Base-by-base conservation (phyloP, 2,797 vertebrate species). In the Acomys russatus region DNA sequence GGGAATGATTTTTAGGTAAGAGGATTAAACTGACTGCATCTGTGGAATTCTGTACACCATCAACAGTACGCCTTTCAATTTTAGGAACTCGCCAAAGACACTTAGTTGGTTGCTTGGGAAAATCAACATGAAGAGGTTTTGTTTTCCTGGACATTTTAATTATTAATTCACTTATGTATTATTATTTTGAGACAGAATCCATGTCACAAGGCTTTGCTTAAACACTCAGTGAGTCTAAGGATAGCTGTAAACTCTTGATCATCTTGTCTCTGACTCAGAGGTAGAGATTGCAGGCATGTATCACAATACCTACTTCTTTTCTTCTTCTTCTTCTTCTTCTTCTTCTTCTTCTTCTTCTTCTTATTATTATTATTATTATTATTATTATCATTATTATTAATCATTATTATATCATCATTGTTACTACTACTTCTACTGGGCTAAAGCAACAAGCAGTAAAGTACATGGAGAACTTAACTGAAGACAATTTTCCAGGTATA, bases 21-120 rank as follows among this genome's bases (percentile, higher is more conserved):
- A 92, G 61, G 89, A 94, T 94, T 96, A 94, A 94, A 54, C 44
- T 20, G 3, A 86, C 96, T 90, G 23, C 33, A 84, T 94, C 94
- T 96, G 94, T 79, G 66, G 91, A 89, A 30, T n/a, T 8, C 88
- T 90, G 11, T 35, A 80, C 85, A 23, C 54, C 93, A 14, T 92
- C 87, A 94, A 90, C 83, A 95, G 20, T 9, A 1, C 88, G 66
- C 94, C 73, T 59, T 88, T 56, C 70, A 83, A 64, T 63, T 91
- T 66, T 91, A 18, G 94, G 70, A 97, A 97, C 78, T 33, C 90
- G 93, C 96, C n/a, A 44, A 54, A 84, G 90, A 96, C 63, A 92
- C 59, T 22, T 56, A 96, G 18, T 94, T 38, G 74, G 1, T 96
- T 95, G 86, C 25, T 51, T 66, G 30, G 76, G 92, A 96, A 98